Evolutionary conservation across 2,113 vertebrate species (phyloP).

Genomic region (Ceuthmochares aereus): DNA sequence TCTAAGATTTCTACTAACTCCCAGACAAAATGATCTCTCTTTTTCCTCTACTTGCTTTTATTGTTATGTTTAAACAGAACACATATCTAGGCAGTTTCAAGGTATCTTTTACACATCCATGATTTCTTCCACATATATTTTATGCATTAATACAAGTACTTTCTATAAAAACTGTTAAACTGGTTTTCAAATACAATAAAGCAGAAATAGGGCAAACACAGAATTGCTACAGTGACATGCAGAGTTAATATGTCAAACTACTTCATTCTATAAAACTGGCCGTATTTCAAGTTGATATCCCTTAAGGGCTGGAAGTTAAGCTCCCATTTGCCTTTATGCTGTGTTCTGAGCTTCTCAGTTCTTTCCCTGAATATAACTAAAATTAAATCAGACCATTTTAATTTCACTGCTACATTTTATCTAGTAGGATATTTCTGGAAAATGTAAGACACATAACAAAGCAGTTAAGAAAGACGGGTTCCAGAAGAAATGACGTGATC

Average conservation of each 20-base stretch:
- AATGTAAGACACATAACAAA: background rate
- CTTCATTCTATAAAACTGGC: background rate
- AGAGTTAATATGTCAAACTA: background rate
- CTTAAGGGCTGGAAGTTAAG: background rate
- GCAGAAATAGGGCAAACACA: background rate
- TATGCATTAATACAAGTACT: background rate
- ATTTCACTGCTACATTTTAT: background rate
- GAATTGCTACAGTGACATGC: background rate
- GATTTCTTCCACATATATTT: background rate
- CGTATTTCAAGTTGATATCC: background rate
- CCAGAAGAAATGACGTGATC: background rate
- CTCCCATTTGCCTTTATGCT: background rate
- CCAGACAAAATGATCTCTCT: background rate
- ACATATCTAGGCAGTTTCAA: background rate
- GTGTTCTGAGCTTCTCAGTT: background rate
- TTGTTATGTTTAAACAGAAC: background rate
- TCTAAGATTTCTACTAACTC: background rate
- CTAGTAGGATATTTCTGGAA: constrained; percentile 13
- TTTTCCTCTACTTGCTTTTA: background rate
- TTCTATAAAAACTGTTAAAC: background rate
- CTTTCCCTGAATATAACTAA: background rate
- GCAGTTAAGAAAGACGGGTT: background rate
- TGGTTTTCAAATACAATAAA: background rate
- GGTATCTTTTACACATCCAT: background rate
- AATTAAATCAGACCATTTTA: background rate